Evolutionary conservation across 2,797 vertebrate genomes (phyloP).

Genomic region (Argentina silus): DNA sequence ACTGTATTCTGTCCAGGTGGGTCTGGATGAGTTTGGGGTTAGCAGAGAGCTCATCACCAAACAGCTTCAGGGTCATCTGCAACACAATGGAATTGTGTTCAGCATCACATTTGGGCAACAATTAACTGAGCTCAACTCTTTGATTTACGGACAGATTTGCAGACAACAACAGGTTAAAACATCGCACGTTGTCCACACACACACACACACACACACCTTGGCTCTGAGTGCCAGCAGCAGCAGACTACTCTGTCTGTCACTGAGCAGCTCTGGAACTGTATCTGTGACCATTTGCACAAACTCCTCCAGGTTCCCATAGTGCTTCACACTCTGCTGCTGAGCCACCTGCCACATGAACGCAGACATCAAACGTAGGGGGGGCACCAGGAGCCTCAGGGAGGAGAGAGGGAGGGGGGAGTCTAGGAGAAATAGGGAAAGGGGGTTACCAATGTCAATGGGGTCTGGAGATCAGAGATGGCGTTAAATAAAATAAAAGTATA

Average conservation of each 20-base stretch:
- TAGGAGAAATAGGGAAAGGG: conserved; percentile 15
- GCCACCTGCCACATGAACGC: conserved; percentile 62
- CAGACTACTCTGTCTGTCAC: conserved; percentile 58
- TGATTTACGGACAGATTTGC: neutral
- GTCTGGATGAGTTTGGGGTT: neutral
- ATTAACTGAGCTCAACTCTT: neutral
- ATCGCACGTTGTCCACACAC: neutral
- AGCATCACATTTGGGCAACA: neutral
- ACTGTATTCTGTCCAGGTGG: conserved; percentile 36
- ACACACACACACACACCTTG: conserved; percentile 50
- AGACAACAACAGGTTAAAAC: neutral
- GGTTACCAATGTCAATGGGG: neutral
- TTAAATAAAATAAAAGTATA: too few relatives aligned
- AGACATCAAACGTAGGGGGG: conserved; percentile 64
- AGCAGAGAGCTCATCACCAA: conserved; percentile 19
- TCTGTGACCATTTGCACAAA: conserved; percentile 64
- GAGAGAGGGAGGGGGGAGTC: conserved; percentile 41
- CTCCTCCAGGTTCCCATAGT: conserved; percentile 68
- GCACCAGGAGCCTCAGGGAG: conserved; percentile 65
- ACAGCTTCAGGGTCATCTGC: conserved; percentile 44
- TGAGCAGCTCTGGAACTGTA: conserved; percentile 59
- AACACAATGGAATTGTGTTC: neutral
- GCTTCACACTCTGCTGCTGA: conserved; percentile 32
- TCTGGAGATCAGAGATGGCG: too few relatives aligned
- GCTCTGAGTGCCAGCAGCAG: conserved; percentile 65